Evolutionary conservation across 2,113 vertebrate species (phyloP), one percentile per base, ranked within the genome.

Genomic region (Furnarius figulus): DNA sequence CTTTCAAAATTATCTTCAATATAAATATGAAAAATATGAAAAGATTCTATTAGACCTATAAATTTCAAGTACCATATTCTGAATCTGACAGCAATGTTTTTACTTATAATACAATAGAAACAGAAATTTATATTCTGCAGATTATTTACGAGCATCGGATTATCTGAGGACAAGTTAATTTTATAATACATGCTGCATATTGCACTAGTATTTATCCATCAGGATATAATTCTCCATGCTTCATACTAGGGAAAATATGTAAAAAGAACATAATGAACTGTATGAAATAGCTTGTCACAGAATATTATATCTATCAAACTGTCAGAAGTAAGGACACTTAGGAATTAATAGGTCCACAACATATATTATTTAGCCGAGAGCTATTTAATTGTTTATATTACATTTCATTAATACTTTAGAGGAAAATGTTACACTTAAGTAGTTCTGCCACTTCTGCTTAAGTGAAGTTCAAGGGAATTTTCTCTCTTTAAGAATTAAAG

Each of bases 351-450:
- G 47, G 50, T 89, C 82, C 91, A 85, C 87, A 85, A 31, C 55
- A 97, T 96, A 4, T 13, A 94, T 97, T 95, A 96, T 97, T 96
- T 85, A 96, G 55, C 50, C 42, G 11, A 77, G 77, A 90, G 33
- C 59, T 96, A 73, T 95, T 96, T 88, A 96, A 96, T 87, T 93
- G 95, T 93, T 96, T 94, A 91, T 91, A 74, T 89, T 80, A 58
- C 63, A 77, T 85, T 93, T 85, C 82, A 93, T 96, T 90, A 96
- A 96, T 88, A 90, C 7, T 94, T 93, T 28, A 93, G 35, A 76
- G 13, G 61, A 88, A 66, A 95, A 63, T 71, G 85, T 96, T 95
- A 52, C 47, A 71, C 17, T 87, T 87, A 80, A 90, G 50, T 67
- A 40, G 20, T 88, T 93, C 39, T 96, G 59, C 20, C 85, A 86